Evolutionary conservation across 1,140 invertebrate genomes (phyloP).

Genomic region (Heliothis virescens): DNA sequence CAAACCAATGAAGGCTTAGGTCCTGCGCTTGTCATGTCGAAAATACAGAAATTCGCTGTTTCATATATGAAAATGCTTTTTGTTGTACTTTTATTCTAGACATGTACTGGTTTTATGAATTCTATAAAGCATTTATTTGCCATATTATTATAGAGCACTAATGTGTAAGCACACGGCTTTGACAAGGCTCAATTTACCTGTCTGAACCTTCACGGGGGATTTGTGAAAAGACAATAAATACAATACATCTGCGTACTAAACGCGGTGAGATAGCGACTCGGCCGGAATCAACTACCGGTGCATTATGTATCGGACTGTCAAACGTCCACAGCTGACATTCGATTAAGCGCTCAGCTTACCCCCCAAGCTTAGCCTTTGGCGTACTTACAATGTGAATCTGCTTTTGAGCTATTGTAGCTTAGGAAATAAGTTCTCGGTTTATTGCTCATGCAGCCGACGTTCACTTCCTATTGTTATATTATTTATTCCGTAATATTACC

Average conservation of each 20-base stretch:
- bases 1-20: slow-evolving; percentile 8
- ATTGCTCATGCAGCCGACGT: slow-evolving; percentile 12
- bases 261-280: background rate
- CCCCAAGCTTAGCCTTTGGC: background rate
- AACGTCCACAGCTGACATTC: slow-evolving; percentile 32
- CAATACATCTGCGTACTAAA: background rate
- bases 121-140: too few relatives aligned
- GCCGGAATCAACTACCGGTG: background rate
- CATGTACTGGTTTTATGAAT: background rate
- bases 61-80: background rate
- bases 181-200: background rate
- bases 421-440: slow-evolving; percentile 18
- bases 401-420: slow-evolving; percentile 5
- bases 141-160: too few relatives aligned
- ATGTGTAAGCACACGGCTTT: background rate
- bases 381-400: slow-evolving; percentile 10
- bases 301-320: slow-evolving; percentile 31
- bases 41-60: background rate
- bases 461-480: slow-evolving; percentile 21
- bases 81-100: background rate
- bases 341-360: slow-evolving; percentile 32
- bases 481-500: background rate
- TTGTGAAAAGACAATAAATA: slow-evolving; percentile 26
- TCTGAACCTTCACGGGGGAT: background rate
- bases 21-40: background rate